A percentile compares a stretch with the other conserved stretches of the same genome.
Evolutionary conservation across 2,797 vertebrate genomes (phyloP).

Genomic region (Sparidentex hasta): DNA sequence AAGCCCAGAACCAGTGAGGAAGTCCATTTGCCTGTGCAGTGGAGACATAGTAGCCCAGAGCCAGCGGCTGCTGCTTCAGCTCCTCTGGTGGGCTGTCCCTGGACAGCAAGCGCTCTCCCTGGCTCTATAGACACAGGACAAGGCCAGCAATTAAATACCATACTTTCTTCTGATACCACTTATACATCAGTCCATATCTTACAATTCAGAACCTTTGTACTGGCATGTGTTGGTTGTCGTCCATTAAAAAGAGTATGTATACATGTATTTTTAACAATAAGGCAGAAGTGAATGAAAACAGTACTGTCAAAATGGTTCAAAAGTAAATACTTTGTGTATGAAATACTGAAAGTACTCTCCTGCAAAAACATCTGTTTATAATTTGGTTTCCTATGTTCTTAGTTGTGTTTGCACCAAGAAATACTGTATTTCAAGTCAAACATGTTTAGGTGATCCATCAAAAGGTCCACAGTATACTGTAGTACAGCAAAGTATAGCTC

Average conservation of each 20-base stretch:
- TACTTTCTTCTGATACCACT: conserved; percentile 8
- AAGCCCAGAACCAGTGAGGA: conserved; percentile 99
- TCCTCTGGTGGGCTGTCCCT: conserved; percentile 95
- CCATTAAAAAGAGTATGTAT: conserved; percentile 9
- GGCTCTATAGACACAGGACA: conserved; percentile 84
- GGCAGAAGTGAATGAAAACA: background rate
- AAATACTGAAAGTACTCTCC: background rate
- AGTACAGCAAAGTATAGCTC: background rate
- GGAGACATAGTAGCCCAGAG: conserved; percentile 97
- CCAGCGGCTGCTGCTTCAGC: conserved; percentile 97
- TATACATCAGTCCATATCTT: conserved; percentile 12
- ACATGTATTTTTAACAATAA: background rate
- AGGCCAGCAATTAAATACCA: conserved; percentile 31
- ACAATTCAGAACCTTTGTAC: background rate
- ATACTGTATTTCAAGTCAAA: background rate
- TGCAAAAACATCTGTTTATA: background rate
- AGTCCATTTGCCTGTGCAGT: conserved; percentile 96
- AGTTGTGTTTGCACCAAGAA: background rate
- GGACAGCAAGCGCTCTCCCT: conserved; percentile 95
- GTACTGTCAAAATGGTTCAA: background rate
- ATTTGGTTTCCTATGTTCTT: background rate
- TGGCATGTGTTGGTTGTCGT: background rate
- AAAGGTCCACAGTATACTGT: background rate
- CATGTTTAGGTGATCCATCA: background rate
- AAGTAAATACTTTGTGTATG: background rate